Evolutionary conservation across 1,140 invertebrate genomes (phyloP), one percentile per base, ranked within the genome.

Genomic region (Leguminivora glycinivorella): DNA sequence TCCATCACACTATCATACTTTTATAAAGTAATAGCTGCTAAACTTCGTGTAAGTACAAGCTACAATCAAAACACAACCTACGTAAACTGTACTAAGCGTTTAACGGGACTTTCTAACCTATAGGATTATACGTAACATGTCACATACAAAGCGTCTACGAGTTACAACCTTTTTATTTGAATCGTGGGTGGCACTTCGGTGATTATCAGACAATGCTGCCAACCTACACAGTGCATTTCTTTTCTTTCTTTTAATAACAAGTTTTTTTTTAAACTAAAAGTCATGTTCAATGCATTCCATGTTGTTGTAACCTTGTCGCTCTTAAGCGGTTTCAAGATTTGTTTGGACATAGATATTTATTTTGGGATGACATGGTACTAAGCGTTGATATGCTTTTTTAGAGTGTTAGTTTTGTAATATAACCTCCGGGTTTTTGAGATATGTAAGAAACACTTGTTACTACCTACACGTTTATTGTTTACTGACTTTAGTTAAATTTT

Each of bases 231-330:
- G 26, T 63, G 26, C 58, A 63, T 63, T 63, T 63, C 58, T 63
- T 63, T n/a, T n/a, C n/a, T n/a, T n/a, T n/a, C n/a, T n/a, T 63
- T 29, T 34, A 63, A 63, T 63, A 63, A 63, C 58, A 63, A n/a
- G 58, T 63, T 63, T 63, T 63, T 17, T 38, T 38, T n/a, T n/a
- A 25, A 29, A 52, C 47, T 19, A 29, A n/a, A n/a, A 63, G 58
- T 29, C 24, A 17, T n/a, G 58, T 63, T 29, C 34, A 38, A 14
- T 38, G n/a, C 40, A n/a, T n/a, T 43, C 40, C 14, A 43, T 43
- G 14, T 6, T 1, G 1, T 5, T 52, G 10, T 10, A 52, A 52
- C 47, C 47, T 22, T 52, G 6, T 52, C 47, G 19, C 7, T 1
- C 22, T 52, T 1, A 52, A 22, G 47, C 47, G 47, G 19, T n/a